These are phyloP conservation scores for Pogonocherus hispidulus DNA, from an alignment of 2,888 invertebrate genomes.

Conservation along the genomic window DNA sequence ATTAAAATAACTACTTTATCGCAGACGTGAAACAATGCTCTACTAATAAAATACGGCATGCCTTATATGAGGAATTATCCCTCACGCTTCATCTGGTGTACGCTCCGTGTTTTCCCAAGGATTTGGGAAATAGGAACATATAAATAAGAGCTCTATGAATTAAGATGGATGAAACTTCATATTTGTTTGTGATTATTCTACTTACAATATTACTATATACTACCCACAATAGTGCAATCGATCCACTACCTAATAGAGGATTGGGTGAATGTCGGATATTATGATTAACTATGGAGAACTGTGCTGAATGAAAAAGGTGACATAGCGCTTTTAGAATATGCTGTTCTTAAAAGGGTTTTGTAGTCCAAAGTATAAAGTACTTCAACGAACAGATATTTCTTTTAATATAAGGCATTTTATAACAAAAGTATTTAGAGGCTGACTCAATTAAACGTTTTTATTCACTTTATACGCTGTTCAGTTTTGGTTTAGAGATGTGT, in stretches of 20 bases:
- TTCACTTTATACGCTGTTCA: too few species aligned
- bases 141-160: slow-evolving; percentile 30
- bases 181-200: slow-evolving; percentile 31
- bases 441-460: too few species aligned
- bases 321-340: slow-evolving; percentile 33
- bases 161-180: slow-evolving; percentile 34
- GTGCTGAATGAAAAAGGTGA: slow-evolving; percentile 37
- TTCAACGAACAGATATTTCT: not conserved
- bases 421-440: not conserved
- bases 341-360: slow-evolving; percentile 22
- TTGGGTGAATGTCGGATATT: slow-evolving; percentile 34
- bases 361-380: slow-evolving; percentile 3
- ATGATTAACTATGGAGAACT: slow-evolving; percentile 37
- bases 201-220: slow-evolving; percentile 1
- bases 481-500: too few species aligned
- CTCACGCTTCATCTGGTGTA: slow-evolving; percentile 3
- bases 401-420: not conserved
- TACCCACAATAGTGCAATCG: slow-evolving; percentile 32
- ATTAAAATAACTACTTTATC: not conserved
- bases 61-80: not conserved
- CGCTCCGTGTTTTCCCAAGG: slow-evolving; percentile 4
- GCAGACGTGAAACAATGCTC: not conserved
- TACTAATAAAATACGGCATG: not conserved
- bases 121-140: not conserved
- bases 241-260: slow-evolving; percentile 31